Percentiles rank a stretch among this genome's conserved stretches.
Conservation (phyloP, 1,140 invertebrate genomes). For the Philaenus spumarius region DNA sequence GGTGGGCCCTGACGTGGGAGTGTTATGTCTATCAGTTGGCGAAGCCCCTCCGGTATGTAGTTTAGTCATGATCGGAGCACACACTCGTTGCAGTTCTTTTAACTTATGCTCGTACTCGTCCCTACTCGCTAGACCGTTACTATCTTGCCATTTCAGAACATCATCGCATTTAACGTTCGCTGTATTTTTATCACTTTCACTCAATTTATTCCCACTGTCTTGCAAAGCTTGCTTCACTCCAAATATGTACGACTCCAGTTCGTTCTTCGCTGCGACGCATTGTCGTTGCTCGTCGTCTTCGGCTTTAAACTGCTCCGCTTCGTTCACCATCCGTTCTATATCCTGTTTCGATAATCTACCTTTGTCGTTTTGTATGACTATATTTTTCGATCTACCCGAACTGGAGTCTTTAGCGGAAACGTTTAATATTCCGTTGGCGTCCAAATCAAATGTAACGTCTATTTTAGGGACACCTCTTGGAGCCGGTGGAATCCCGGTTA, state of each 20-base stretch:
- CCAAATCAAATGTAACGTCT: slow-evolving; percentile 54
- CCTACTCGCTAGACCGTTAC: slow-evolving; percentile 81
- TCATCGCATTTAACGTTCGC: slow-evolving; percentile 83
- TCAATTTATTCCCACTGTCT: slow-evolving; percentile 36
- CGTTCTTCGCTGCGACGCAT: slow-evolving; percentile 55
- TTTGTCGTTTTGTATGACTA: too few relatives aligned
- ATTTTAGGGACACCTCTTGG: slow-evolving; percentile 43
- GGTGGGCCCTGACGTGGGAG: slow-evolving; percentile 53
- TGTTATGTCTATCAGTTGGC: slow-evolving; percentile 38
- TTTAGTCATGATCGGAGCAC: slow-evolving; percentile 68
- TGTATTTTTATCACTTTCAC: slow-evolving; percentile 36
- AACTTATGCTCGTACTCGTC: slow-evolving; percentile 68
- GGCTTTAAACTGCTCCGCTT: slow-evolving; percentile 56
- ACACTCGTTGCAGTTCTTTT: slow-evolving; percentile 61
- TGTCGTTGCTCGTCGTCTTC: slow-evolving; percentile 50
- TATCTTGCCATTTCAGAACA: slow-evolving; percentile 89
- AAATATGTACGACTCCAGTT: slow-evolving; percentile 64
- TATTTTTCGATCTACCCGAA: too few relatives aligned
- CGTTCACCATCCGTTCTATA: slow-evolving; percentile 56
- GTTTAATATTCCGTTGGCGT: too few relatives aligned
- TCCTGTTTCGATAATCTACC: slow-evolving; percentile 48
- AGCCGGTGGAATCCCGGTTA: slow-evolving; percentile 56
- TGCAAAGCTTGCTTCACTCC: slow-evolving; percentile 52
- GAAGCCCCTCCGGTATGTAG: slow-evolving; percentile 52
- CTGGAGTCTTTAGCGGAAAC: slow-evolving; percentile 50